Evolutionary conservation across 30 jellyfish, hydroid and myxozoan species (phyloP), one percentile per base, ranked within the genome.

Genomic region (Haliclystus octoradiatus): DNA sequence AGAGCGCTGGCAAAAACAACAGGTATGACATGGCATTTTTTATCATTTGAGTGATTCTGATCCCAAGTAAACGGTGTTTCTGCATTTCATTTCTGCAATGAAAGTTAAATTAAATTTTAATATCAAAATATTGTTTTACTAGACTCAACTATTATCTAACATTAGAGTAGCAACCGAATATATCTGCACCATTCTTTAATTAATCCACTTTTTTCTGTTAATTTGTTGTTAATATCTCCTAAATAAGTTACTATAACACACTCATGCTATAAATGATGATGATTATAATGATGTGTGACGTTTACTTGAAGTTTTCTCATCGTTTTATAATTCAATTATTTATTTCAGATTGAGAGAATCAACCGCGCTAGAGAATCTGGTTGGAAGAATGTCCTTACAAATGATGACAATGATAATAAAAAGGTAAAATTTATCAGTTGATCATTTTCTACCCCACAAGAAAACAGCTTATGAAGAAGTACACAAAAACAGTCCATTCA

Each of bases 321-420:
- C n/a, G n/a, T n/a, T n/a, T n/a, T n/a, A n/a, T n/a, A n/a, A n/a
- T n/a, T n/a, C n/a, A n/a, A n/a, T n/a, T n/a, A n/a, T 26, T 71
- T 71, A 26, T 46, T 63, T 15, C 40, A 86, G 96, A 88, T 82
- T 13, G 81, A 53, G 9, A 64, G 85, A 27, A 88, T 88, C 51
- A 62, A 75, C 35, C 76, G 83, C 15, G 97, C 97, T 25, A 67
- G 94, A 69, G 97, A 88, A 63, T 83, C 72, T 26, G 97, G 97
- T 13, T 88, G 97, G 97, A 88, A 75, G 62, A 76, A 76, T 63
- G 75, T 79, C 28, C 84, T 86, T 30, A 52, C 71, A 33, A 49
- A 40, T 40, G 57, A 40, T 5, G 14, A 77, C 1, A 85, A 78
- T 30, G 95, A 84, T 1, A 83, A 63, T 40, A 65, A 64, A 50